Percentiles rank a stretch among this genome's conserved stretches.
phyloP scores from a whole-genome alignment of 2,797 vertebrate genomes.

The Valencia hispanica region DNA sequence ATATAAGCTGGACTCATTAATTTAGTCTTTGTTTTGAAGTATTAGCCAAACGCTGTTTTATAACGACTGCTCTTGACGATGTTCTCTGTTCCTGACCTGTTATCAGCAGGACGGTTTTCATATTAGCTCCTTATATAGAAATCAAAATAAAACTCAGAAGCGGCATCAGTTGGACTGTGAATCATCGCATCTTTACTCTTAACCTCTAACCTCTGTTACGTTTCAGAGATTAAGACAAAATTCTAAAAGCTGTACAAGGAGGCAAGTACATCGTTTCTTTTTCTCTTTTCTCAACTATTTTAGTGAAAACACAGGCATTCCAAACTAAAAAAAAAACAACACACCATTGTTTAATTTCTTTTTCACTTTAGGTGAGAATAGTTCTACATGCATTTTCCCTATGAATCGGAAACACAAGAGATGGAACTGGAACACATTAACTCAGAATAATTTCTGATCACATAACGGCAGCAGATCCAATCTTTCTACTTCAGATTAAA shows the following conservation, averaged over 20 bases:
- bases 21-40: not conserved
- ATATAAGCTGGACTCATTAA: not conserved
- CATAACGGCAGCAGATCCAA: not conserved
- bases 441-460: constrained; percentile 5
- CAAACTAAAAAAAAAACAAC: not conserved
- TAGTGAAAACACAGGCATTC: not conserved
- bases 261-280: not conserved
- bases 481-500: not conserved
- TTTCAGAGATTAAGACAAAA: not conserved
- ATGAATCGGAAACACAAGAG: not conserved
- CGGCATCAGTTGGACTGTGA: not conserved
- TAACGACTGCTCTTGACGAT: not conserved
- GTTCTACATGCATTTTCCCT: not conserved
- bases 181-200: constrained; percentile 34
- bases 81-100: not conserved
- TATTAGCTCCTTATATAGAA: not conserved
- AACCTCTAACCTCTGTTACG: constrained; percentile 23
- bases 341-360: not conserved
- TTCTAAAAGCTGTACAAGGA: not conserved
- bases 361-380: not conserved
- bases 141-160: not conserved
- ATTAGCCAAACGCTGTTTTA: not conserved
- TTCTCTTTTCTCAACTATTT: not conserved
- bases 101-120: not conserved
- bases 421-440: constrained; percentile 21